Conservation (phyloP, 2,797 vertebrate species). For the Hippoglossus hippoglossus region DNA sequence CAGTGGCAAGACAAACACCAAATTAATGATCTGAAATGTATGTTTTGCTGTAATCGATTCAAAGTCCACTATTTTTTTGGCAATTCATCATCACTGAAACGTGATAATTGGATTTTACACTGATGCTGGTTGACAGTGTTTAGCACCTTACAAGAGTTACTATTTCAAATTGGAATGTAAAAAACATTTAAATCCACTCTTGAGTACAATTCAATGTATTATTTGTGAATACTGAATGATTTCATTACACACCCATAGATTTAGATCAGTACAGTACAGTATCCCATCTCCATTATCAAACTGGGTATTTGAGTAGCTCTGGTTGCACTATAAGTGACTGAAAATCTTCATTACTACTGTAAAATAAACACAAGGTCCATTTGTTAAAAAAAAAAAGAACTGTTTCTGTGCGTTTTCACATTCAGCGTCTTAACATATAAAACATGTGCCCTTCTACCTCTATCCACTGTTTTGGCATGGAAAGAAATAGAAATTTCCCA, state of each 20-base stretch:
- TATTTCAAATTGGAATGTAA: slow-evolving; percentile 53
- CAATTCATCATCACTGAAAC: slow-evolving; percentile 20
- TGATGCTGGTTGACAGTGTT: slow-evolving; percentile 22
- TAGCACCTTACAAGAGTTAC: slow-evolving; percentile 32
- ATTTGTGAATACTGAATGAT: slow-evolving; percentile 60
- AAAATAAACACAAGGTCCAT: slow-evolving; percentile 56
- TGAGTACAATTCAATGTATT: slow-evolving; percentile 54
- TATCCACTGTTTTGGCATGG: slow-evolving; percentile 68
- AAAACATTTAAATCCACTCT: slow-evolving; percentile 21
- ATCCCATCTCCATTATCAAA: slow-evolving; percentile 27
- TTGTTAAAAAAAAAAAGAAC: slow-evolving; percentile 31
- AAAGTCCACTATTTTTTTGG: slow-evolving; percentile 7
- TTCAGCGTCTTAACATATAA: slow-evolving; percentile 39
- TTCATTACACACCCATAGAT: slow-evolving; percentile 51
- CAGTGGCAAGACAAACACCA: slow-evolving; percentile 28
- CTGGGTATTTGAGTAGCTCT: slow-evolving; percentile 42
- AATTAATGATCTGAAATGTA: slow-evolving; percentile 3
- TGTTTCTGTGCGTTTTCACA: slow-evolving; percentile 46
- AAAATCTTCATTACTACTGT: slow-evolving; percentile 54
- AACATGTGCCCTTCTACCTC: slow-evolving; percentile 66
- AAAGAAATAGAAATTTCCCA: slow-evolving; percentile 54
- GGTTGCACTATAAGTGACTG: slow-evolving; percentile 40
- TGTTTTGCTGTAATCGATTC: neutral
- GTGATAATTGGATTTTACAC: slow-evolving; percentile 21
- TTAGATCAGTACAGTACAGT: slow-evolving; percentile 46